These are phyloP conservation scores for Tenthredo distinguenda DNA, from an alignment of 2,888 invertebrate genomes.

Conservation along the genomic window DNA sequence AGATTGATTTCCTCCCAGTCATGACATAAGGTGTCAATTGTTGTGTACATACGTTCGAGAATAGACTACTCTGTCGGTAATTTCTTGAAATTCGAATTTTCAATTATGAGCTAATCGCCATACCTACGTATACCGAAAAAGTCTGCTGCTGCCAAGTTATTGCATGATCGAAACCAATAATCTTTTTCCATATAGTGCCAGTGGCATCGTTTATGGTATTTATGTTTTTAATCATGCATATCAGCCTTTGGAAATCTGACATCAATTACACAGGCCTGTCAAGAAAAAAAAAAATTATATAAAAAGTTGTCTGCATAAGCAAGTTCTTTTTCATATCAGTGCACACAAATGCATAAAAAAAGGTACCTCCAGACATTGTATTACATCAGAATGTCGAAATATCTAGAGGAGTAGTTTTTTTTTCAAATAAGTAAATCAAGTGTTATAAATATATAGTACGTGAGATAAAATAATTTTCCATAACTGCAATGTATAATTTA, in stretches of 20 bases:
- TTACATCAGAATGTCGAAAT: no score
- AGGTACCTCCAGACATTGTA: no score
- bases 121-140: background rate
- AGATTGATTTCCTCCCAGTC: background rate
- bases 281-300: no score
- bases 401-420: no score
- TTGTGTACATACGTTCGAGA: background rate
- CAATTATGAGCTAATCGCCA: background rate
- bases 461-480: no score
- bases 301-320: no score
- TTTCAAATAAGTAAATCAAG: no score
- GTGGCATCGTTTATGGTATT: background rate
- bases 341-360: no score
- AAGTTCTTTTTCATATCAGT: no score
- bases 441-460: no score
- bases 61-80: background rate
- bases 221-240: background rate
- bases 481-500: no score
- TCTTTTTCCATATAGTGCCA: background rate
- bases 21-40: background rate
- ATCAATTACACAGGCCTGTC: background rate
- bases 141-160: background rate
- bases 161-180: background rate
- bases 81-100: background rate
- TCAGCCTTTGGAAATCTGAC: background rate